phyloP scores from a whole-genome alignment of 2,888 invertebrate genomes.

The Drosophila quinaria region DNA sequence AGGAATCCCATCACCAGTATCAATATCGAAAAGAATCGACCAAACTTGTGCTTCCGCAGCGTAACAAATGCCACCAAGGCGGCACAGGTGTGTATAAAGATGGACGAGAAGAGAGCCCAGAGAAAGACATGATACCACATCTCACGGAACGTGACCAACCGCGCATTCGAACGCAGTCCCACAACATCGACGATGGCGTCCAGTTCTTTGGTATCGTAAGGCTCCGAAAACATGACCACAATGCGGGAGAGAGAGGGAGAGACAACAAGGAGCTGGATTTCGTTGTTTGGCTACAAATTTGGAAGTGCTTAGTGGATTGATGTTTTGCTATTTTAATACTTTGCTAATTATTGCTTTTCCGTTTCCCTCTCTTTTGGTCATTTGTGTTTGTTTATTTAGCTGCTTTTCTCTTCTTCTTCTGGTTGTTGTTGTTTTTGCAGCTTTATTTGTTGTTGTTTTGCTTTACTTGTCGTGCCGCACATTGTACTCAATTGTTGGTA shows the following conservation, averaged over 20 bases:
- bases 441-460: conserved; percentile 10
- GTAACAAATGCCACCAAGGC: conserved; percentile 96
- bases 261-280: neutral
- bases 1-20: conserved; percentile 96
- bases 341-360: conserved; percentile 75
- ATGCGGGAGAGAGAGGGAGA: neutral
- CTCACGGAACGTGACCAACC: conserved; percentile 91
- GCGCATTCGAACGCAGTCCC: conserved; percentile 89
- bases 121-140: conserved; percentile 99
- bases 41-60: conserved; percentile 96
- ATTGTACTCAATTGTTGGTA: conserved; percentile 15
- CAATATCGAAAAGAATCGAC: conserved; percentile 96
- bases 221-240: conserved; percentile 82
- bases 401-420: neutral
- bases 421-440: conserved; percentile 17
- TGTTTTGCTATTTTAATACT: conserved; percentile 23
- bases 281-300: conserved; percentile 28
- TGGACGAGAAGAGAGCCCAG: conserved; percentile 97
- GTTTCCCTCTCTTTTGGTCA: conserved; percentile 44
- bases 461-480: neutral
- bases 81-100: conserved; percentile 96
- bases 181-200: conserved; percentile 90
- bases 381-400: conserved; percentile 28
- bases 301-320: conserved; percentile 12
- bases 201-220: conserved; percentile 86